phyloP scores from a whole-genome alignment of 1,140 invertebrate genomes.

The Brachionus rubens region DNA sequence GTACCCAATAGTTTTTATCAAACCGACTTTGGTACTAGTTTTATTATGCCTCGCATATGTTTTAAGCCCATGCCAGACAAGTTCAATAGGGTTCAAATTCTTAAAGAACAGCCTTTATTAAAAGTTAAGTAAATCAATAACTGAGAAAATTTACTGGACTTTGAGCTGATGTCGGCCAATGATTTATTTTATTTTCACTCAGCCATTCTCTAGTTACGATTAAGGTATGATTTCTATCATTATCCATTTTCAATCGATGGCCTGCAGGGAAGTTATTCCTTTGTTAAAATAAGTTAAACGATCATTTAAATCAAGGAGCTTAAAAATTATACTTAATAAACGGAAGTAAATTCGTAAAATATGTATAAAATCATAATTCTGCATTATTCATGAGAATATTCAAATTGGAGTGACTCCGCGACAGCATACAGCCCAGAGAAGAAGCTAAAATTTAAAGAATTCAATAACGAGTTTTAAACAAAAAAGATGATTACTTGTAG shows the following conservation, averaged over 20 bases:
- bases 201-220: background rate
- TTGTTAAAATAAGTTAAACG: background rate
- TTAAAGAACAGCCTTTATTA: background rate
- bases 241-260: background rate
- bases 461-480: no score
- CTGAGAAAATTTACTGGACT: background rate
- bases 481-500: no score
- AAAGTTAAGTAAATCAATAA: no score
- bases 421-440: conserved; percentile 1
- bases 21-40: background rate
- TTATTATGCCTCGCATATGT: conserved; percentile 1
- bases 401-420: background rate
- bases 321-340: background rate
- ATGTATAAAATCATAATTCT: conserved; percentile 9
- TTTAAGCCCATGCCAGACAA: conserved; percentile 7
- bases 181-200: background rate
- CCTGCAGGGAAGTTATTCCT: background rate
- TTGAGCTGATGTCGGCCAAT: background rate
- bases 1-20: background rate
- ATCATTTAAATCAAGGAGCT: no score
- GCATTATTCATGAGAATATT: background rate
- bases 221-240: background rate
- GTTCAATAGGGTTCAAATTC: conserved; percentile 34
- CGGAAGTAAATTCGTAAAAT: background rate
- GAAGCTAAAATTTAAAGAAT: background rate